These are phyloP conservation scores for Harpagifer antarcticus DNA, from an alignment of 2,797 vertebrate genomes.

Conservation along the genomic window DNA sequence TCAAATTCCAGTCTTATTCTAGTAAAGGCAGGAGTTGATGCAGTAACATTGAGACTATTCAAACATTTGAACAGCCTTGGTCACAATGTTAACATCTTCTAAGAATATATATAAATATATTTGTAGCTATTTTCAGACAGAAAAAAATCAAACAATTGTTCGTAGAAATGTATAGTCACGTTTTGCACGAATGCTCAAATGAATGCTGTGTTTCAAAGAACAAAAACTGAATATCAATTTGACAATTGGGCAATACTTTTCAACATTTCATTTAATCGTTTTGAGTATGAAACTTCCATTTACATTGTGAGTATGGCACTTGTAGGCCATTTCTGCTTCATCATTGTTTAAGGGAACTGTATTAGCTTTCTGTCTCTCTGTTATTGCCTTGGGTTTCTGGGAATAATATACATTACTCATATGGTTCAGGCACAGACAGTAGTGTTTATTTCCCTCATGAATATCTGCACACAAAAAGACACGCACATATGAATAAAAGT, in stretches of 20 bases:
- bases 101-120: neutral
- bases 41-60: neutral
- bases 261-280: neutral
- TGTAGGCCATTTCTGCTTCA: slow-evolving; percentile 47
- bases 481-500: slow-evolving; percentile 26
- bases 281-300: slow-evolving; percentile 9
- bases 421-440: slow-evolving; percentile 55
- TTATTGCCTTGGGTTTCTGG: slow-evolving; percentile 75
- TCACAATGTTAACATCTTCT: neutral
- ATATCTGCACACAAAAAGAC: slow-evolving; percentile 47
- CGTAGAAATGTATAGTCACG: neutral
- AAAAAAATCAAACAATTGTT: neutral
- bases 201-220: neutral
- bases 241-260: neutral
- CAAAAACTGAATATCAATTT: neutral
- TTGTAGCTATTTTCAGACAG: neutral
- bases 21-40: neutral
- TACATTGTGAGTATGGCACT: slow-evolving; percentile 16
- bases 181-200: neutral
- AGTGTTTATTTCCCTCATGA: slow-evolving; percentile 75
- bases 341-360: slow-evolving; percentile 66
- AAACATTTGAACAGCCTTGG: neutral
- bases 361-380: slow-evolving; percentile 56
- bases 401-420: slow-evolving; percentile 75
- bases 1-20: neutral